Conservation (phyloP, 2,113 vertebrate species). For the Trachemys scripta region DNA sequence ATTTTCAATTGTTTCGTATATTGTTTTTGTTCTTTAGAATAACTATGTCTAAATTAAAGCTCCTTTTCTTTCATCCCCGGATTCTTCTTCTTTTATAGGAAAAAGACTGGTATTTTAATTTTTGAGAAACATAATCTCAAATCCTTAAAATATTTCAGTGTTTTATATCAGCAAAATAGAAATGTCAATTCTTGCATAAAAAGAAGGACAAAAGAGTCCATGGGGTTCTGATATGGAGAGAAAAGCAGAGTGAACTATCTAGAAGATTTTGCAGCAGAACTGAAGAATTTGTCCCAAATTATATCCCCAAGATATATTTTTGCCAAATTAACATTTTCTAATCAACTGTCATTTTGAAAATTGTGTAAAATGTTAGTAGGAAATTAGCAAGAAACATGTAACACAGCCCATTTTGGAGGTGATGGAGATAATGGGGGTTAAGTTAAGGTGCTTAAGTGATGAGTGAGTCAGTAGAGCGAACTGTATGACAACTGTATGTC, state of each 20-base stretch:
- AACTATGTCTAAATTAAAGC: neutral
- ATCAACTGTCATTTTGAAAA: neutral
- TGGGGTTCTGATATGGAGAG: neutral
- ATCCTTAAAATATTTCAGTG: neutral
- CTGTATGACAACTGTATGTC: neutral
- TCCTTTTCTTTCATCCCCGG: fast-evolving
- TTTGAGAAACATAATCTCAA: neutral
- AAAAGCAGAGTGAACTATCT: neutral
- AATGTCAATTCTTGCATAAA: neutral
- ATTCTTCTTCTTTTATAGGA: neutral
- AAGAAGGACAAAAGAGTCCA: neutral
- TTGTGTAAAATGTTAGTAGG: neutral
- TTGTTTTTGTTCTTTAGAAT: neutral
- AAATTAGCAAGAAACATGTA: neutral
- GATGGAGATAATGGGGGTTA: neutral
- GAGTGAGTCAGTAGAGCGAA: neutral
- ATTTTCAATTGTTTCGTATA: neutral
- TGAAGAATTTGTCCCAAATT: neutral
- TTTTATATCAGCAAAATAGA: neutral
- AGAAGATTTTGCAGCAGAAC: neutral
- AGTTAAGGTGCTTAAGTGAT: neutral
- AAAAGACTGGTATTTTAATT: neutral
- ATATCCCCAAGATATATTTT: neutral
- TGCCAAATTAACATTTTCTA: neutral
- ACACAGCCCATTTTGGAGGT: neutral